Evolutionary conservation across 37 sponge, comb jelly and placozoan species (phyloP).

Genomic region (Haliclona indistincta): DNA sequence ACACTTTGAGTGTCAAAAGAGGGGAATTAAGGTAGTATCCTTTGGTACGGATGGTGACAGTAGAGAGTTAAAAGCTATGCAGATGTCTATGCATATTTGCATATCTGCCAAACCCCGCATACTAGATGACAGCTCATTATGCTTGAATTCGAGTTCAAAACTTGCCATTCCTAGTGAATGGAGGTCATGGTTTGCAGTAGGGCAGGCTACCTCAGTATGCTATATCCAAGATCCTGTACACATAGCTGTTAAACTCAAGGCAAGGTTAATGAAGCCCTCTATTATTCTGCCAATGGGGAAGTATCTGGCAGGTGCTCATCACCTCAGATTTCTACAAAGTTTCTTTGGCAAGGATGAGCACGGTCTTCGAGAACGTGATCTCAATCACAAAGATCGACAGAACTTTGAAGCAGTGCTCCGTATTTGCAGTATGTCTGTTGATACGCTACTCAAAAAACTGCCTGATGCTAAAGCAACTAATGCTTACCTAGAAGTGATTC

Average conservation of each 20-base stretch:
- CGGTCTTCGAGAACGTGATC: slow-evolving; percentile 20
- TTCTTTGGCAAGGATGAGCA: slow-evolving; percentile 14
- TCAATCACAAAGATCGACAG: slow-evolving; percentile 43
- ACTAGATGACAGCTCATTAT: background rate
- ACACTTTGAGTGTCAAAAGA: slow-evolving; percentile 10
- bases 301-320: slow-evolving; percentile 5
- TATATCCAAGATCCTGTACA: slow-evolving; percentile 35
- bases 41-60: slow-evolving; percentile 43
- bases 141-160: background rate
- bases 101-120: background rate
- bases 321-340: background rate
- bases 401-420: slow-evolving; percentile 20
- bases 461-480: slow-evolving; percentile 36
- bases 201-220: background rate
- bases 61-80: slow-evolving; percentile 27
- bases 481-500: slow-evolving; percentile 8
- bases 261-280: slow-evolving; percentile 25
- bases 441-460: background rate
- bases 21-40: slow-evolving; percentile 13
- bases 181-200: slow-evolving; percentile 5
- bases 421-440: background rate
- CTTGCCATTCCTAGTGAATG: slow-evolving; percentile 13
- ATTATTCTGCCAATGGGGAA: slow-evolving; percentile 23
- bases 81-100: background rate
- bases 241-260: slow-evolving; percentile 41